Evolutionary conservation across 2,797 vertebrate species (phyloP).

Genomic region (Dromococcyx pavoninus): DNA sequence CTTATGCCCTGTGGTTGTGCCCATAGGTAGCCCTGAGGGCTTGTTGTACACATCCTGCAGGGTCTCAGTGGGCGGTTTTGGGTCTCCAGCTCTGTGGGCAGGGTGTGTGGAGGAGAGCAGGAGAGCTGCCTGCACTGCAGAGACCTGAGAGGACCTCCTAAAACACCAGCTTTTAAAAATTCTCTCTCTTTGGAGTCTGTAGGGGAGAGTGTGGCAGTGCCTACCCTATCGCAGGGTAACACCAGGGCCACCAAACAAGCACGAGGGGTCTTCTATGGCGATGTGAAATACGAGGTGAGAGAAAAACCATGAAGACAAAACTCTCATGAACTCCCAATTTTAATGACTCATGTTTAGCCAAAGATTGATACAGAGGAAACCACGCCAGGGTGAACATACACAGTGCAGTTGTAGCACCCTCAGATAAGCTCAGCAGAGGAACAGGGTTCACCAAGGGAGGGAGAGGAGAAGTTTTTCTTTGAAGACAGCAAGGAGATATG

Average conservation of each 20-base stretch:
- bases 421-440: background rate
- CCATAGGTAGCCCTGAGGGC: accelerated
- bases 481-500: accelerated
- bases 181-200: background rate
- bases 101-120: accelerated
- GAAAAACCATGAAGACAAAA: background rate
- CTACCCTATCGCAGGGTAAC: background rate
- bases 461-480: background rate
- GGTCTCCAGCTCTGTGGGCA: background rate
- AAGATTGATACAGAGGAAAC: background rate
- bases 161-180: background rate
- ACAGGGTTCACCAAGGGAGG: background rate
- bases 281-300: background rate
- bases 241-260: background rate
- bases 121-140: no score
- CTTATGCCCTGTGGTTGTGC: background rate
- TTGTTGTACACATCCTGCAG: background rate
- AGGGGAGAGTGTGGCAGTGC: background rate
- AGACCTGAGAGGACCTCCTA: background rate
- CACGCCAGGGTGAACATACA: accelerated
- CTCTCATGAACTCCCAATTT: background rate
- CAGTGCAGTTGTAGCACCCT: background rate
- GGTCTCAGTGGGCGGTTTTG: background rate
- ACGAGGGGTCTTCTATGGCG: background rate
- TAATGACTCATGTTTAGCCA: background rate